A percentile compares a stretch with the other conserved stretches of the same genome.
Conservation (phyloP, 2,797 vertebrate genomes). For the Rhyacichthys aspro region DNA sequence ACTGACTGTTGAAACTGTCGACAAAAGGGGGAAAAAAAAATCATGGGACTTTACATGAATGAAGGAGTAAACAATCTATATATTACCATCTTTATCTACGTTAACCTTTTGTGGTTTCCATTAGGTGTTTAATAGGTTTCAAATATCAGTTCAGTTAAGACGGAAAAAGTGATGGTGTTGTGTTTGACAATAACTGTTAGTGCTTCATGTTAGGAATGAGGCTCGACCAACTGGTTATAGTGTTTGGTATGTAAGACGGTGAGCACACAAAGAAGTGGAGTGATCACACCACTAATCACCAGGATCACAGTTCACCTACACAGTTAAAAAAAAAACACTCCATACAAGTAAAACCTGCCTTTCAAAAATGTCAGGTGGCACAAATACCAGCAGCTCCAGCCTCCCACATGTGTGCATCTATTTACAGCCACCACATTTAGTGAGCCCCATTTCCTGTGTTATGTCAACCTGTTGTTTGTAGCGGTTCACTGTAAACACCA, state of each 20-base stretch:
- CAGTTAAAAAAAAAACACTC: constrained; percentile 30
- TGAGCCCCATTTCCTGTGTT: constrained; percentile 46
- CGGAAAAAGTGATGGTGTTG: constrained; percentile 21
- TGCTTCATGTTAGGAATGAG: constrained; percentile 24
- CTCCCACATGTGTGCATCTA: constrained; percentile 53
- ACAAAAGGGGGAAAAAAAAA: too few relatives aligned
- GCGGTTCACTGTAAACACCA: constrained; percentile 28
- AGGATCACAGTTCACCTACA: constrained; percentile 41
- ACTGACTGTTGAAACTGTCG: constrained; percentile 90
- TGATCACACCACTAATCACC: constrained; percentile 53
- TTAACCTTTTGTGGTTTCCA: not conserved
- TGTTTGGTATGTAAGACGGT: constrained; percentile 51
- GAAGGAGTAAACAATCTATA: too few relatives aligned
- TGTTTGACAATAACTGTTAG: constrained; percentile 28
- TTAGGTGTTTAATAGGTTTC: not conserved
- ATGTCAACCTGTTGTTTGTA: constrained; percentile 54
- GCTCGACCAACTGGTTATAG: constrained; percentile 67
- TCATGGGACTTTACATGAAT: too few relatives aligned
- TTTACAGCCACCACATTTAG: constrained; percentile 41
- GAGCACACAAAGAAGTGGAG: constrained; percentile 47
- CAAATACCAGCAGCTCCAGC: constrained; percentile 31
- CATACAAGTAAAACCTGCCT: constrained; percentile 42
- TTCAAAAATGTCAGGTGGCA: constrained; percentile 2
- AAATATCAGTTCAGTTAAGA: constrained; percentile 3
- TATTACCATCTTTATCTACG: too few relatives aligned